Conservation (phyloP, 2,888 invertebrate species). For the Rhagonycha fulva region DNA sequence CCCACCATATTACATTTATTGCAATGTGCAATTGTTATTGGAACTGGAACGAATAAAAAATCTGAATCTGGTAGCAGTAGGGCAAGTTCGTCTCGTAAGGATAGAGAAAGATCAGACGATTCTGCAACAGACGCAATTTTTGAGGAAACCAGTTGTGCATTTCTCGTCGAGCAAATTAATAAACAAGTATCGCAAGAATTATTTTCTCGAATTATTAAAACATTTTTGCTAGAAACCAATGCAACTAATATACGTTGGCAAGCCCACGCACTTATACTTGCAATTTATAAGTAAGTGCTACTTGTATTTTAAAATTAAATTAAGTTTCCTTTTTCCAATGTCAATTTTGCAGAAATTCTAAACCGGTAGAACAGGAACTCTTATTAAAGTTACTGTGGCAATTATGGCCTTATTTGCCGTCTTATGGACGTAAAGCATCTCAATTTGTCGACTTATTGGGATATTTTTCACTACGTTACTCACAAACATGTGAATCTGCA, state of each 20-base stretch:
- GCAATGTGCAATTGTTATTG: constrained; percentile 83
- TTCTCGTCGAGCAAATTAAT: constrained; percentile 72
- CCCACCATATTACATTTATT: constrained; percentile 88
- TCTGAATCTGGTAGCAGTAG: constrained; percentile 28
- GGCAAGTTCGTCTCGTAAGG: constrained; percentile 53
- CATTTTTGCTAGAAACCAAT: constrained; percentile 92
- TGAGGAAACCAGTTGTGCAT: constrained; percentile 69
- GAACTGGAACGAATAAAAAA: constrained; percentile 43
- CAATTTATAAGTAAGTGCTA: constrained; percentile 76
- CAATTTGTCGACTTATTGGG: constrained; percentile 97
- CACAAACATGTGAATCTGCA: constrained; percentile 71
- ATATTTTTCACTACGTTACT: constrained; percentile 89
- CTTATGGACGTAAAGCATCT: constrained; percentile 91
- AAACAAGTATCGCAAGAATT: constrained; percentile 67
- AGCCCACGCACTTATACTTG: constrained; percentile 83
- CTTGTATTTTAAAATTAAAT: neutral
- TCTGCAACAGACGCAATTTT: constrained; percentile 68
- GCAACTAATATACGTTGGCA: constrained; percentile 94
- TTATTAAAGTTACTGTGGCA: constrained; percentile 86
- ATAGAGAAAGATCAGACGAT: constrained; percentile 70
- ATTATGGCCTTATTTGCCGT: constrained; percentile 87
- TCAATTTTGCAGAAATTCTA: constrained; percentile 67
- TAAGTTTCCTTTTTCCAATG: neutral
- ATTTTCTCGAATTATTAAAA: constrained; percentile 78
- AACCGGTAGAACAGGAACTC: constrained; percentile 74